A percentile compares a stretch with the other conserved stretches of the same genome.
These are phyloP conservation scores for Bubalus kerabau DNA, from an alignment of 2,113 vertebrate genomes.

Conservation along the genomic window DNA sequence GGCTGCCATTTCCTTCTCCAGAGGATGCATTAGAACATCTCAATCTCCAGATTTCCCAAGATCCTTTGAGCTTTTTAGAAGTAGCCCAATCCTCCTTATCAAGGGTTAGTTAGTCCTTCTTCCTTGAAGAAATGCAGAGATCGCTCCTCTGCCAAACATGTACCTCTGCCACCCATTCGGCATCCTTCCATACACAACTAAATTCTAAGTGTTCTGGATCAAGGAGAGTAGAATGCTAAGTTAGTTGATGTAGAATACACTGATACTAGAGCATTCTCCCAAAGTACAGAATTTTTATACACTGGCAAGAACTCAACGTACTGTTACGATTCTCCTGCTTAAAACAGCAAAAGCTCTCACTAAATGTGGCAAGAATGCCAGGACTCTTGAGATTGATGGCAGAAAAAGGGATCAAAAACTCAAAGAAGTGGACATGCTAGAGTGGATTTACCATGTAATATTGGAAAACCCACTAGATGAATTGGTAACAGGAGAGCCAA, in stretches of 20 bases:
- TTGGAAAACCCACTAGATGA: not conserved
- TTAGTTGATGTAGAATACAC: not conserved
- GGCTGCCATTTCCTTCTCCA: not conserved
- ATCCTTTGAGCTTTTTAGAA: not conserved
- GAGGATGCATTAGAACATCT: not conserved
- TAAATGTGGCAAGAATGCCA: not conserved
- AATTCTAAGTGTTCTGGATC: not conserved
- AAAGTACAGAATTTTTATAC: not conserved
- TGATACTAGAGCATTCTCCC: not conserved
- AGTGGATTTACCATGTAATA: not conserved
- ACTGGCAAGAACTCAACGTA: not conserved
- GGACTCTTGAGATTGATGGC: not conserved
- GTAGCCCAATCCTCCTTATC: not conserved
- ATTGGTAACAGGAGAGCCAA: not conserved
- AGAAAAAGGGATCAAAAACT: not conserved
- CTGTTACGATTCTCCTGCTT: not conserved
- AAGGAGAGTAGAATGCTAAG: not conserved
- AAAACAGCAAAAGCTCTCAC: not conserved
- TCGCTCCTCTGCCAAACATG: not conserved
- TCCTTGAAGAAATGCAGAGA: not conserved
- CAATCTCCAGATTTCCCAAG: not conserved
- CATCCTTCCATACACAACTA: not conserved
- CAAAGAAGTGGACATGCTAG: not conserved
- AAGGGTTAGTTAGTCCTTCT: not conserved
- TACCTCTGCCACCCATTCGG: not conserved